Evolutionary conservation across 1,140 invertebrate species (phyloP), one percentile per base, ranked within the genome.

Genomic region (Zaprionus nigranus): DNA sequence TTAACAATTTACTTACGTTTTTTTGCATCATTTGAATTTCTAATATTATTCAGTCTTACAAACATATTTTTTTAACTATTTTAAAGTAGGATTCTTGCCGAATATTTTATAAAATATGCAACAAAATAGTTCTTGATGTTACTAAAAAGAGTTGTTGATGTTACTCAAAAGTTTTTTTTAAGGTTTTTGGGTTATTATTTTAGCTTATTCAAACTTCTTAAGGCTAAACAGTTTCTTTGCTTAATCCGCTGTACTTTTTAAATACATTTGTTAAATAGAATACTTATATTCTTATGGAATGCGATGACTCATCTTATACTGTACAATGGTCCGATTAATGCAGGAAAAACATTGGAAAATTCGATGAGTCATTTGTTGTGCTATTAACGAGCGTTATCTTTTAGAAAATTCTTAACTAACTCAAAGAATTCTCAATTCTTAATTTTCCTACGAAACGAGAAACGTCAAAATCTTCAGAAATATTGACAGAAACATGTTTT

Each of bases 401-500:
- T 69, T 60, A 17, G 58, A 24, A 51, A 51, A 51, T 51, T 51
- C 46, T 51, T 4, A 24, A 22, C 3, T 51, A 13, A 51, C 20
- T 5, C 17, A 51, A 22, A 12, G 22, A 22, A 24, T 5, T 12
- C 7, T 17, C 40, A 34, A 34, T 7, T 46, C 40, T 46, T 17
- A 17, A 17, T 46, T 46, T 20, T 51, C 17, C 20, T 5, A 51
- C 5, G 1, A 22, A 22, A 56, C 24, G 53, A 24, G n/a, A 75
- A 61, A 51, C 38, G 24, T 67, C 51, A 70, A 51, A 24, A 24
- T 24, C 1, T 63, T 40, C 17, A 68, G 65, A 53, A 75, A 79
- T 79, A 57, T 61, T 28, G 36, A 79, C 51, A 70, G 53, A 60
- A 68, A 81, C 36, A 26, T 70, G 30, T 58, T 75, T 75, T 30